Evolutionary conservation across 1,140 invertebrate genomes (phyloP), one percentile per base, ranked within the genome.

Genomic region (Popillia japonica): DNA sequence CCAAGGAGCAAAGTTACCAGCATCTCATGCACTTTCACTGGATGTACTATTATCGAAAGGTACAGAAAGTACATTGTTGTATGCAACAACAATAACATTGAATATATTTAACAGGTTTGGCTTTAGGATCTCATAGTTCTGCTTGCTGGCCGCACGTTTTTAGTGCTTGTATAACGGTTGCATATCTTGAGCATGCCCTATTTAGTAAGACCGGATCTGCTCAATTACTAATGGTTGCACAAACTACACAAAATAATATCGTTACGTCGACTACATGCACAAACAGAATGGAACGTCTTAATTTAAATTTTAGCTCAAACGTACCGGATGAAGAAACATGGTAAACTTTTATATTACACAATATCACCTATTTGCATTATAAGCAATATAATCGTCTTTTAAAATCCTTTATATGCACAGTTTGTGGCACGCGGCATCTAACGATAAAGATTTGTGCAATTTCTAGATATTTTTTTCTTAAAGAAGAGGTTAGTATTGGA

Each of bases 81-180:
- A 68, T n/a, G 44, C n/a, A 1, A 7, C 44, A 1, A 1, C 6
- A 48, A 48, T 48, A 48, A 17, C 6, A 48, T 14, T 48, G 2
- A 48, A 10, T 48, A 48, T 48, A 14, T 48, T 48, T 48, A 48
- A 48, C 92, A 81, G 96, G 96, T 27, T 87, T 98, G 40, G 96
- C 98, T 85, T 89, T 98, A 40, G 96, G 95, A 4, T 96, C 95
- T 79, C 96, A 97, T 84, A 94, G 95, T 34, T 91, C 94, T 48
- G 95, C 97, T 79, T 98, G 96, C 84, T 98, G 97, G 97, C 93
- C 93, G 42, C 96, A 97, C 86, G 94, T 98, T 77, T 97, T 98
- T 85, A 93, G 93, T 86, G 96, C 92, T 8, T 97, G 95, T 83
- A 90, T 96, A n/a, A 96, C 96, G 84, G 94, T 97, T 34, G 93